phyloP scores from a whole-genome alignment of 2,888 invertebrate species.

The Drosophila prolongata region DNA sequence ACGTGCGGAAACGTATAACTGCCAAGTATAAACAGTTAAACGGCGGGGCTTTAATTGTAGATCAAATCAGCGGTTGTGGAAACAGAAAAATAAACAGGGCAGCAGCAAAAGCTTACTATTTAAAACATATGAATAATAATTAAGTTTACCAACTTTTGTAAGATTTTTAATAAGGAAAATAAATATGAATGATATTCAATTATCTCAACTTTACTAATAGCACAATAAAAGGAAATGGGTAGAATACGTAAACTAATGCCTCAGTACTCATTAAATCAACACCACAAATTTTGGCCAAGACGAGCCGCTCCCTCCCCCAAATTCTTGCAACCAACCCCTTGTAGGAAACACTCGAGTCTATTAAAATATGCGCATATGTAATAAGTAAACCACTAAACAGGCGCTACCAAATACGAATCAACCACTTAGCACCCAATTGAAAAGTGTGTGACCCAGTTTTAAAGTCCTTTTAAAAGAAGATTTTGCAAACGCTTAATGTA shows the following conservation, averaged over 20 bases:
- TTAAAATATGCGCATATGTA: conserved; percentile 70
- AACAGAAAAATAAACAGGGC: conserved; percentile 58
- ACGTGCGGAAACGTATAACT: conserved; percentile 52
- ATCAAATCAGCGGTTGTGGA: conserved; percentile 54
- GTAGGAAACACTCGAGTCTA: background rate
- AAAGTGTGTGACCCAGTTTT: conserved; percentile 66
- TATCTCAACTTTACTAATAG: too few relatives aligned
- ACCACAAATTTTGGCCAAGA: conserved; percentile 10
- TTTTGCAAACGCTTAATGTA: conserved; percentile 47
- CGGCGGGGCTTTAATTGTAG: conserved; percentile 68
- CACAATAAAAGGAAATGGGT: too few relatives aligned
- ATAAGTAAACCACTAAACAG: conserved; percentile 31
- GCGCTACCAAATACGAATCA: conserved; percentile 19
- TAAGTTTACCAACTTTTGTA: background rate
- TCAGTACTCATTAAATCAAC: background rate
- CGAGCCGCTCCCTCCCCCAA: background rate
- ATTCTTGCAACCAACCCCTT: conserved; percentile 10
- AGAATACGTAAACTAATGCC: background rate
- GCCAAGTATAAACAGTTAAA: conserved; percentile 64
- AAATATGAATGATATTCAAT: too few relatives aligned
- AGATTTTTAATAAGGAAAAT: too few relatives aligned
- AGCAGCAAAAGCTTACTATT: conserved; percentile 16
- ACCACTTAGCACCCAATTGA: conserved; percentile 63
- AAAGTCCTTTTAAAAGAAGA: conserved; percentile 44
- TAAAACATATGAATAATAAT: background rate